Conservation (phyloP, 2,113 vertebrate genomes). For the Rhabdornis inornatus region DNA sequence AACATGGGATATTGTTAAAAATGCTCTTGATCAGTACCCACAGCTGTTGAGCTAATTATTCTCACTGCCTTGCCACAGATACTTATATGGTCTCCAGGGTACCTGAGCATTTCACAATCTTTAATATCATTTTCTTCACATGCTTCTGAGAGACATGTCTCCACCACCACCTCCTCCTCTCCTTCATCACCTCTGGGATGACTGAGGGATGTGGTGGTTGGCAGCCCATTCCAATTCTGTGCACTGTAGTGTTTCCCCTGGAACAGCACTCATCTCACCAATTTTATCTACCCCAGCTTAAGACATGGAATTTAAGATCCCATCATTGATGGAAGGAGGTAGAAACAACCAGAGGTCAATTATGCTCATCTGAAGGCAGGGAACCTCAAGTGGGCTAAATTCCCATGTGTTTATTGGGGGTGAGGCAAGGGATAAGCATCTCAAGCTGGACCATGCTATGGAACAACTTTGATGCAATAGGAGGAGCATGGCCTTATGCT, state of each 20-base stretch:
- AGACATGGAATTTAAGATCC: background rate
- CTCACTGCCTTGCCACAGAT: background rate
- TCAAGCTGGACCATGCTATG: background rate
- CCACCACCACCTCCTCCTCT: background rate
- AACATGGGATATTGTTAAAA: constrained; percentile 19
- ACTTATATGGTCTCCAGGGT: background rate
- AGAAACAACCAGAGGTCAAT: background rate
- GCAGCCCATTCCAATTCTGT: background rate
- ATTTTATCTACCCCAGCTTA: background rate
- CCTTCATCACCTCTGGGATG: background rate
- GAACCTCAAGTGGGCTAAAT: background rate
- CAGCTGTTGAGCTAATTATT: constrained; percentile 42
- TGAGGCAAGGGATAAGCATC: background rate
- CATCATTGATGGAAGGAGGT: background rate
- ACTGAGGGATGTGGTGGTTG: background rate
- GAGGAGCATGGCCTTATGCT: background rate
- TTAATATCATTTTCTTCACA: background rate
- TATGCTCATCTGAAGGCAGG: background rate
- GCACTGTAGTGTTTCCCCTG: background rate
- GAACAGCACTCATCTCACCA: background rate
- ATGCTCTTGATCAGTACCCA: background rate
- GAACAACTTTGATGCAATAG: fast-evolving
- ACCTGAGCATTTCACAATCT: background rate
- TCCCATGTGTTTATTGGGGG: background rate
- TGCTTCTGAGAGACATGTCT: background rate